phyloP scores from a whole-genome alignment of 53 echinoderm and acorn worm species.

The Temnopleurus reevesii region DNA sequence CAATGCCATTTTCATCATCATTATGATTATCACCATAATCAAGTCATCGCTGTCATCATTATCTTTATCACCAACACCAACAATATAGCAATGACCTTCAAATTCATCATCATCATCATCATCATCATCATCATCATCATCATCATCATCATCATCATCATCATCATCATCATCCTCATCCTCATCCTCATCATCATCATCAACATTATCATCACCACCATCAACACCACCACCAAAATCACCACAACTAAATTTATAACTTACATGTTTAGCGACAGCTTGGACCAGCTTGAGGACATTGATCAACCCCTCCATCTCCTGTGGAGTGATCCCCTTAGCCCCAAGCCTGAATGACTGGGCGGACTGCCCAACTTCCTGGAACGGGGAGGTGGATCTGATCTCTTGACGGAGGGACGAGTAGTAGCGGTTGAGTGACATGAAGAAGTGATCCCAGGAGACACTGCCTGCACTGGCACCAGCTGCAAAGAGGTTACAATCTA shows the following conservation, averaged over 20 bases:
- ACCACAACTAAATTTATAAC: too few species aligned
- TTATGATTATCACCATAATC: background rate
- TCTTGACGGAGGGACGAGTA: conserved; percentile 91
- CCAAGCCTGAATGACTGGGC: conserved; percentile 53
- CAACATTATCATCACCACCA: conserved; percentile 1
- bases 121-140: background rate
- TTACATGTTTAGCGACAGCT: conserved; percentile 80
- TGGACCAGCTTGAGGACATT: conserved; percentile 81
- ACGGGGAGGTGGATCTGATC: conserved; percentile 69
- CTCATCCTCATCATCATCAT: conserved; percentile 17
- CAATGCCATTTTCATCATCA: background rate
- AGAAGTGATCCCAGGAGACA: conserved; percentile 99
- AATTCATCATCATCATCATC: background rate
- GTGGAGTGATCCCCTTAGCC: conserved; percentile 92
- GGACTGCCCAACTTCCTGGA: conserved; percentile 61
- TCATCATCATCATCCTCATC: conserved; percentile 17
- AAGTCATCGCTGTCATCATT: background rate
- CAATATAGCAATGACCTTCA: background rate
- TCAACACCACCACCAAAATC: background rate
- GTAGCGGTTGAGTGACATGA: conserved; percentile 89
- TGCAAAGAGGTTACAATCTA: too few species aligned
- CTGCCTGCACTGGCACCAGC: conserved; percentile 79
- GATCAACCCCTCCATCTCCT: conserved; percentile 92
- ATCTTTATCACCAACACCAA: background rate
- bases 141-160: background rate